These are phyloP conservation scores for Geotrypetes seraphini DNA, from an alignment of 2,797 vertebrate genomes.

Conservation along the genomic window DNA sequence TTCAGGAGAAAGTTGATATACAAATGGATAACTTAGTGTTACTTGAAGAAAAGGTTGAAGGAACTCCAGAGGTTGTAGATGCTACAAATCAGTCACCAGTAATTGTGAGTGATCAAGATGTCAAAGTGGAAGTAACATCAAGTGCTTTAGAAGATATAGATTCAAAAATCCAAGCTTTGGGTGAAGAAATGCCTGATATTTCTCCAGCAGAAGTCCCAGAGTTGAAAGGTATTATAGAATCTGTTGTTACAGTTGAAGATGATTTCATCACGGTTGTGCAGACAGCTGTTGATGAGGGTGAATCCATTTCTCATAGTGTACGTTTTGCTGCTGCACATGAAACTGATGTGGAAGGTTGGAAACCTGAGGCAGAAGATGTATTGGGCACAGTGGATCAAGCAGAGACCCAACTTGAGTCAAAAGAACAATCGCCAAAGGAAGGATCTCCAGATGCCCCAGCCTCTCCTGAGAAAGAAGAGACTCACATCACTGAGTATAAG, in stretches of 20 bases:
- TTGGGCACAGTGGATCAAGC: slow-evolving; percentile 38
- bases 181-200: slow-evolving; percentile 35
- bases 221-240: slow-evolving; percentile 79
- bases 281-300: slow-evolving; percentile 82
- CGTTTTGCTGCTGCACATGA: slow-evolving; percentile 75
- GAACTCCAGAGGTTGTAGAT: slow-evolving; percentile 32
- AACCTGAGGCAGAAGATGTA: slow-evolving; percentile 47
- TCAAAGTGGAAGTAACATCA: slow-evolving; percentile 29
- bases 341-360: slow-evolving; percentile 52
- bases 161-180: slow-evolving; percentile 18
- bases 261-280: slow-evolving; percentile 96
- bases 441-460: slow-evolving; percentile 54
- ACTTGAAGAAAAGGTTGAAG: slow-evolving; percentile 47
- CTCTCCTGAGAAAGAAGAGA: slow-evolving; percentile 63
- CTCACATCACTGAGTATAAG: slow-evolving; percentile 67
- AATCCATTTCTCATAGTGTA: slow-evolving; percentile 80
- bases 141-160: slow-evolving; percentile 30
- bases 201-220: slow-evolving; percentile 43
- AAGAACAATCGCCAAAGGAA: slow-evolving; percentile 49
- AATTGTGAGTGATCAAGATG: slow-evolving; percentile 36
- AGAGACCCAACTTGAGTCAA: slow-evolving; percentile 54
- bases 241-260: slow-evolving; percentile 91
- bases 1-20: slow-evolving; percentile 39
- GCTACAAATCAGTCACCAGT: slow-evolving; percentile 17
- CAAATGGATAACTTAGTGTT: slow-evolving; percentile 55